phyloP scores from a whole-genome alignment of 2,797 vertebrate genomes.

The Pangasius larnaudii region DNA sequence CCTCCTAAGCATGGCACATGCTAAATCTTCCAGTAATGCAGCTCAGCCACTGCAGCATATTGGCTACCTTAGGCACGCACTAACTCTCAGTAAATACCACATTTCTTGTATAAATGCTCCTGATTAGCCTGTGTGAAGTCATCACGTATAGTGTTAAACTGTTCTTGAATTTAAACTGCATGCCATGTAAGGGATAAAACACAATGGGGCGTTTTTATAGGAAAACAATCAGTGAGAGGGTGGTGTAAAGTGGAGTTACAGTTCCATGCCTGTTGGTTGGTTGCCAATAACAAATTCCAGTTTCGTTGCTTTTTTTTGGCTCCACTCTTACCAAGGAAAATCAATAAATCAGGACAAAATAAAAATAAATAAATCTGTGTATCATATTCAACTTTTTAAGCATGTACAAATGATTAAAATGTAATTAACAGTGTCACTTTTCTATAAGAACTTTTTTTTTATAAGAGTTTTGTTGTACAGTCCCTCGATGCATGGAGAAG shows the following conservation, averaged over 20 bases:
- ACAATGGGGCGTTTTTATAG: not conserved
- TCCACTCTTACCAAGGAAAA: not conserved
- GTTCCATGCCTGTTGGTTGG: not conserved
- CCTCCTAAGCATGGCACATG: not conserved
- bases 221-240: not conserved
- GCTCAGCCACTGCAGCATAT: not conserved
- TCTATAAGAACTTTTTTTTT: not conserved
- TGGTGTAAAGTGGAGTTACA: not conserved
- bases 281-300: not conserved
- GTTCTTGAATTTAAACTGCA: not conserved
- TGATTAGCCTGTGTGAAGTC: not conserved
- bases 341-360: not conserved
- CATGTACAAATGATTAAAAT: not conserved
- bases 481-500: not conserved
- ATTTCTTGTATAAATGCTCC: not conserved
- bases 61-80: not conserved
- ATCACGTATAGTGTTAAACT: not conserved
- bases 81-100: not conserved
- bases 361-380: not conserved
- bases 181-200: not conserved
- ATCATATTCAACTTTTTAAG: not conserved
- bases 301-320: not conserved
- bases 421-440: not conserved
- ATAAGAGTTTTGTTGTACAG: not conserved
- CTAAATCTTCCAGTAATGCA: not conserved